Conservation (phyloP, 2,888 invertebrate genomes). For the Trissoscelio sp. region DNA sequence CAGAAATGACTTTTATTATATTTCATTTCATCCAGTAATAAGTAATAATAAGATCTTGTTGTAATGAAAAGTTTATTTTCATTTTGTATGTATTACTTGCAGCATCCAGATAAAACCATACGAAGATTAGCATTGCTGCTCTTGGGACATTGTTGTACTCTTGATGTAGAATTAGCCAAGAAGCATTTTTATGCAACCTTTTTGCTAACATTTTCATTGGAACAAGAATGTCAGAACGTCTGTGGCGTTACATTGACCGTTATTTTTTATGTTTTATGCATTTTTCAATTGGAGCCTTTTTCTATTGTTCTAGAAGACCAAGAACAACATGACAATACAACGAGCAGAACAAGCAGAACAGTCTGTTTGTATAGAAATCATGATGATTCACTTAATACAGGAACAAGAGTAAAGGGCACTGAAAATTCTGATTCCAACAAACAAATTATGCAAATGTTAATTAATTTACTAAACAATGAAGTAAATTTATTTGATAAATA, state of each 20-base stretch:
- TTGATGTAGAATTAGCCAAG: conserved; percentile 89
- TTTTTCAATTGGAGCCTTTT: conserved; percentile 88
- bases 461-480: too few relatives aligned
- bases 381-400: conserved; percentile 69
- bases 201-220: conserved; percentile 86
- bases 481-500: too few relatives aligned
- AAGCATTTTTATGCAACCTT: conserved; percentile 87
- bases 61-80: too few relatives aligned
- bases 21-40: too few relatives aligned
- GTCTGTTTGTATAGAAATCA: conserved; percentile 75
- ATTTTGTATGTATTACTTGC: too few relatives aligned
- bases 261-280: conserved; percentile 88
- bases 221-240: conserved; percentile 85
- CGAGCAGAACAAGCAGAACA: conserved; percentile 70
- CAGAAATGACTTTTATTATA: too few relatives aligned
- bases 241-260: conserved; percentile 87
- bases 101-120: conserved; percentile 85
- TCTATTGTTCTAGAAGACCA: too few relatives aligned
- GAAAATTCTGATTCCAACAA: too few relatives aligned
- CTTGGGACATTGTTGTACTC: conserved; percentile 89
- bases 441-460: too few relatives aligned
- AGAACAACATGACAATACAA: too few relatives aligned
- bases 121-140: conserved; percentile 88
- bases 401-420: conserved; percentile 64
- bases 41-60: too few relatives aligned